Percentiles rank a stretch among this genome's conserved stretches.
Evolutionary conservation across 2,113 vertebrate genomes (phyloP).

Genomic region (Cynocephalus volans): DNA sequence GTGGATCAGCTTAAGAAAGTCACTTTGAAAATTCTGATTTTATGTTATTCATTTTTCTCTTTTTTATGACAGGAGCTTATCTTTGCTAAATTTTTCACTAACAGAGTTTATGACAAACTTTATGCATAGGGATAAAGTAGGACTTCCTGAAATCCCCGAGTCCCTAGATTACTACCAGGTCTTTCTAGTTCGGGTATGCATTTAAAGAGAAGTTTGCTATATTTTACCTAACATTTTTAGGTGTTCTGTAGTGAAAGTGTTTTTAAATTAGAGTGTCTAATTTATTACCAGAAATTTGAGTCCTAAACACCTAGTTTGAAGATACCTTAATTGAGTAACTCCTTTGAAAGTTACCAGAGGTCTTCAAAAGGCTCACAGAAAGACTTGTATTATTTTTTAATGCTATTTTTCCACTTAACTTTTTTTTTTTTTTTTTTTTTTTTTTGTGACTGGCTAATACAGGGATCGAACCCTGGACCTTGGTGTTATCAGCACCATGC

Average conservation of each 20-base stretch:
- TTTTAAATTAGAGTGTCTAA: constrained; percentile 1
- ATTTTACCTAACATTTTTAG: background rate
- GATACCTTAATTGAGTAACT: background rate
- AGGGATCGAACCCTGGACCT: too few species aligned
- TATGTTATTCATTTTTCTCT: background rate
- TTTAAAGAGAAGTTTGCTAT: background rate
- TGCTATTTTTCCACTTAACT: too few species aligned
- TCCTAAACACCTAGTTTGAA: background rate
- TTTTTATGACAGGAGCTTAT: too few species aligned
- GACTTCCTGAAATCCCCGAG: background rate
- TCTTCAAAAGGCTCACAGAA: too few species aligned
- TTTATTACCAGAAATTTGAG: background rate
- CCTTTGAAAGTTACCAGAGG: background rate
- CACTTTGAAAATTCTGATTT: constrained; percentile 2
- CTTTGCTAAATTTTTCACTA: background rate
- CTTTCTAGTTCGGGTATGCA: background rate
- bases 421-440: too few species aligned
- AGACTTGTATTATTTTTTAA: too few species aligned
- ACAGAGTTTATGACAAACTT: background rate
- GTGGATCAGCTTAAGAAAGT: background rate
- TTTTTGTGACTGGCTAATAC: too few species aligned
- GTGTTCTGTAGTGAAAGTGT: background rate
- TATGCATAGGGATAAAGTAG: background rate
- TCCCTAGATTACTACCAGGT: background rate
- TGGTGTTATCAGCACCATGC: too few species aligned